Base-by-base conservation (phyloP, 2,113 vertebrate species). In the Cervus canadensis region DNA sequence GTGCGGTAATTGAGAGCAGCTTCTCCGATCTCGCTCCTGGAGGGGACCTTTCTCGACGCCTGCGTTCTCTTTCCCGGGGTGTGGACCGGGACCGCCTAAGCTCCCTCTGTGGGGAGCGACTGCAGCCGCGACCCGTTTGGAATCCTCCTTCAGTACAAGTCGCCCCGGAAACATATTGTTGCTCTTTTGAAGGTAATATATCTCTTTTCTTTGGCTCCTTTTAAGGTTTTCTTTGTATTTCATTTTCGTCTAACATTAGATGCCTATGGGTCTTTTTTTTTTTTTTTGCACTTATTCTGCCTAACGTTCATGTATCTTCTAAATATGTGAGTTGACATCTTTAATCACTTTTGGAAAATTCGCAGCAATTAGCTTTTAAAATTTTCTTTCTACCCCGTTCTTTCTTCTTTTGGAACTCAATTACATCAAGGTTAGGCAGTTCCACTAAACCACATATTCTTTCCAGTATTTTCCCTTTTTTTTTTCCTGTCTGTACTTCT, bases 1-100 rank as follows among this genome's bases (percentile, higher is more conserved):
- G 98, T 99, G 99, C 0, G 99, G 99, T 23, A 99, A 99, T 3
- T 99, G 99, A 0, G 99, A 99, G 2, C 99, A 99, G 90, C 99
- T 98, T 43, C 99, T 99, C 3, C 99, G 98, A 10, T 99, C 99
- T 95, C 99, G 98, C 79, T 99, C 99, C 23, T 99, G 48, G 48
- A 50, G 48, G 12, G 0, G 99, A 99, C 28, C 99, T 99, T 9
- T 99, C 99, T 43, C 99, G 97, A 25, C 99, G 98, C 95, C 99
- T 98, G 93, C 99, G 98, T 84, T 99, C 99, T 26, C 99, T 99
- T 71, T 71, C n/a, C 67, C 0, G 0, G n/a, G n/a, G 12, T 36
- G 67, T 3, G 67, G 67, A 36, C 64, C 0, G 5, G 62, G n/a
- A 71, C 19, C 4, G 1, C 11, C 67, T 71, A 40, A 71, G n/a